Conservation (phyloP, 2,113 vertebrate genomes). For the Amphiprion percula region DNA sequence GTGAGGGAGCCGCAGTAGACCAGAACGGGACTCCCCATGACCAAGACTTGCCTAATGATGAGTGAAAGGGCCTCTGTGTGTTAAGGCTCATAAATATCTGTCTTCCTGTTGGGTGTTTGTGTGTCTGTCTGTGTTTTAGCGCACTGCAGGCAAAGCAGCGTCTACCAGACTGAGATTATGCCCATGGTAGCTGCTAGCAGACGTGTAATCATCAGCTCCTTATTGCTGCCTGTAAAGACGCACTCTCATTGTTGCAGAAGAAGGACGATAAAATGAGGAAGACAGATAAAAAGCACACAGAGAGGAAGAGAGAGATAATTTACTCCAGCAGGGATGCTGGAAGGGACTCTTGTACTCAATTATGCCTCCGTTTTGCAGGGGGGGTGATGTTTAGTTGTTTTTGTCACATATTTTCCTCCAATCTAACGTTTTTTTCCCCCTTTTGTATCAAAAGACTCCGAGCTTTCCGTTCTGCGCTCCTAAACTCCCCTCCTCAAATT, state of each 20-base stretch:
- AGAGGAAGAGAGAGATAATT: slow-evolving; percentile 10
- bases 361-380: slow-evolving; percentile 6
- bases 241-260: slow-evolving; percentile 39
- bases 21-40: slow-evolving; percentile 30
- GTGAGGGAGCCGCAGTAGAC: slow-evolving; percentile 9
- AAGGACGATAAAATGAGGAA: slow-evolving; percentile 2
- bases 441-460: slow-evolving; percentile 17
- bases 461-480: not conserved
- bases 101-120: not conserved
- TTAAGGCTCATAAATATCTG: slow-evolving; percentile 32
- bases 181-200: slow-evolving; percentile 42
- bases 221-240: slow-evolving; percentile 46
- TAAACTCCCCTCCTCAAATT: not conserved
- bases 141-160: slow-evolving; percentile 19
- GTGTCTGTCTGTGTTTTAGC: slow-evolving; percentile 17
- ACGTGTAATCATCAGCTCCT: slow-evolving; percentile 47
- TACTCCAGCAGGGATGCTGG: slow-evolving; percentile 43
- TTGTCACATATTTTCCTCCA: not conserved
- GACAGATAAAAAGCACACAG: slow-evolving; percentile 35
- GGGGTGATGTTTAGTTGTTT: slow-evolving; percentile 1
- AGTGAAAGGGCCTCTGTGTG: slow-evolving; percentile 42
- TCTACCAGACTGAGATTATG: slow-evolving; percentile 53
- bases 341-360: slow-evolving; percentile 35
- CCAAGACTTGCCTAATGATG: slow-evolving; percentile 37
- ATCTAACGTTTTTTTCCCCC: not conserved